Base-by-base conservation (phyloP, 1,140 invertebrate species). In the Drosophila biarmipes region DNA sequence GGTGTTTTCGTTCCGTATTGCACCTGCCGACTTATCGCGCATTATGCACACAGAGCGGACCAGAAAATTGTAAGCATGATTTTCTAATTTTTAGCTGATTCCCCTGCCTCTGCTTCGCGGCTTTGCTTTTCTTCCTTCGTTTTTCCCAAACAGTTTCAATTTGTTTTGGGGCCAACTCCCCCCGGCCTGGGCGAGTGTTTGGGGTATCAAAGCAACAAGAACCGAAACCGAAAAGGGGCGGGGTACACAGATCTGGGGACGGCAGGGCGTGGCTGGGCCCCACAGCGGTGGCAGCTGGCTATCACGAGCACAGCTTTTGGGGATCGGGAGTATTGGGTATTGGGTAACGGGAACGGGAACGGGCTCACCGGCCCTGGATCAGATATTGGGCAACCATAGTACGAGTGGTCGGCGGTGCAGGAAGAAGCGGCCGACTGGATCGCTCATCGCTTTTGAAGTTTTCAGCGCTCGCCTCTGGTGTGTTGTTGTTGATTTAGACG, bases 381-480 rank as follows among this genome's bases (percentile, higher is more conserved):
- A 58, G 45, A 75, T 80, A 78, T 72, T 45, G 72, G 59, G 62
- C 68, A 85, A 80, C 67, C 55, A 58, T 58, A 80, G 66, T 45
- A 76, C 54, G 62, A 55, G 49, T 35, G 71, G 59, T 43, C 56
- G 63, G 46, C 54, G 61, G 66, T 75, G 78, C 78, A 89, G 82
- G 82, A 87, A 87, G 82, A 87, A 76, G 62, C 82, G 79, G 61
- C 84, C 82, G 77, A 87, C 82, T 86, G 82, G 63, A 78, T 86
- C 82, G 81, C 64, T 62, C 38, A 57, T 48, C 61, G 80, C 80
- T 77, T 85, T 86, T 82, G 64, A 86, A 86, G 81, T 82, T 67
- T 63, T 63, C 11, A 11, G 17, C 29, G 46, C 31, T 49, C 66
- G 73, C 71, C 51, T 40, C 43, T 48, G 46, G 52, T 27, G 42